Percentiles rank a stretch among this genome's conserved stretches.
phyloP scores from a whole-genome alignment of 2,113 vertebrate species.

The Cygnus buccinator region DNA sequence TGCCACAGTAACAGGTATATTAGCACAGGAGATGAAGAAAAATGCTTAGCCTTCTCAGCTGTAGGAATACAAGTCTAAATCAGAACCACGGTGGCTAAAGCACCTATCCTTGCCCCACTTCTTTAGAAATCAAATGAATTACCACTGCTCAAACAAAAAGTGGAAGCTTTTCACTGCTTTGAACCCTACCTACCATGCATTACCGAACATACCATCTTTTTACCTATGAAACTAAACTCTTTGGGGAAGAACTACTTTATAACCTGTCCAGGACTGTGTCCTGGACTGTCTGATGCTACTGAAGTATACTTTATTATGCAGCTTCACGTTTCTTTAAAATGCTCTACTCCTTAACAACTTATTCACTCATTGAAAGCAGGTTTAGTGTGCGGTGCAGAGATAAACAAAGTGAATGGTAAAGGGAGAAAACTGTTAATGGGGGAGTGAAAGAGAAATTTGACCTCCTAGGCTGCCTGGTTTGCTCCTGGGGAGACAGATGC shows the following conservation, averaged over 20 bases:
- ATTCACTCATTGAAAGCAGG: constrained; percentile 12
- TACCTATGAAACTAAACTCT: background rate
- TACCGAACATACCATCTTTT: background rate
- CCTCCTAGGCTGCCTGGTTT: constrained; percentile 24
- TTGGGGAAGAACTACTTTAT: background rate
- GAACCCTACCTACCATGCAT: background rate
- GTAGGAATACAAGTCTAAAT: background rate
- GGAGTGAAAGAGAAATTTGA: constrained; percentile 27
- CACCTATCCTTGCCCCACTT: background rate
- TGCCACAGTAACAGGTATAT: background rate
- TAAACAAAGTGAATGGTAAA: constrained; percentile 46
- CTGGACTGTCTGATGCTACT: background rate
- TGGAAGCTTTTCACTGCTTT: background rate
- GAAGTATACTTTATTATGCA: background rate
- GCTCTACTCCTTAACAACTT: background rate
- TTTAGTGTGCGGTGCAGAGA: constrained; percentile 1
- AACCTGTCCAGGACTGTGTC: background rate
- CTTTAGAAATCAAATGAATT: background rate
- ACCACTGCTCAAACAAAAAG: background rate
- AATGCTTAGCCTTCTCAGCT: background rate
- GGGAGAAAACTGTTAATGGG: constrained; percentile 39
- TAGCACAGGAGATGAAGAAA: background rate
- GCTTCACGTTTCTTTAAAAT: background rate
- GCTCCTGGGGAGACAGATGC: constrained; percentile 19
- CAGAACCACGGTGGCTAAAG: background rate